Percentiles rank a stretch among this genome's conserved stretches.
phyloP scores from a whole-genome alignment of 2,888 invertebrate species.

The Acanthosepion esculentum region DNA sequence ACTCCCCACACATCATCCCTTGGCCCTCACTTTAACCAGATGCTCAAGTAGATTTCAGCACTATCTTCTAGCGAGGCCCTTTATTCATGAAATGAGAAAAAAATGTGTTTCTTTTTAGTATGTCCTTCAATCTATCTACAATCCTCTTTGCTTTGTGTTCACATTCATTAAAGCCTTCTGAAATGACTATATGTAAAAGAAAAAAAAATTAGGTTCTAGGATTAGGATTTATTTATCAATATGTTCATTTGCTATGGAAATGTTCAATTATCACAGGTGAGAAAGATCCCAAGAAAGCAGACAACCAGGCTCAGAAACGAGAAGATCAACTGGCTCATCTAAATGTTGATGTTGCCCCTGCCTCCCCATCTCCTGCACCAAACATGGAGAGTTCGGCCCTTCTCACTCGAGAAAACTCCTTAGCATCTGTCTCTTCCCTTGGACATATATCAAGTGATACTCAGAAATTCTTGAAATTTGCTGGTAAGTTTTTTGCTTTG shows the following conservation, averaged over 20 bases:
- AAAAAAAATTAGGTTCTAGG: too few relatives aligned
- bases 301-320: slow-evolving; percentile 59
- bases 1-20: too few relatives aligned
- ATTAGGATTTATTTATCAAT: too few relatives aligned
- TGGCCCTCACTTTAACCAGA: too few relatives aligned
- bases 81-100: too few relatives aligned
- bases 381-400: slow-evolving; percentile 53
- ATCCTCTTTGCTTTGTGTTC: too few relatives aligned
- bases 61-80: too few relatives aligned
- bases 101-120: too few relatives aligned
- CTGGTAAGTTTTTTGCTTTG: slow-evolving; percentile 76
- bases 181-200: too few relatives aligned
- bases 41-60: too few relatives aligned
- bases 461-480: slow-evolving; percentile 86
- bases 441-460: slow-evolving; percentile 80
- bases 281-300: slow-evolving; percentile 64
- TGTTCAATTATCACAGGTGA: slow-evolving; percentile 62
- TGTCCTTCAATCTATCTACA: too few relatives aligned
- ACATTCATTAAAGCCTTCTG: too few relatives aligned
- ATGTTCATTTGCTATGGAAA: background rate
- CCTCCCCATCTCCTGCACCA: slow-evolving; percentile 65
- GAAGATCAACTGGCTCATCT: slow-evolving; percentile 77
- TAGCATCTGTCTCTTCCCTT: slow-evolving; percentile 61
- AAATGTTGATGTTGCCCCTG: slow-evolving; percentile 70
- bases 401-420: slow-evolving; percentile 66